phyloP scores from a whole-genome alignment of 2,113 vertebrate species.

The Psittacus erithacus region DNA sequence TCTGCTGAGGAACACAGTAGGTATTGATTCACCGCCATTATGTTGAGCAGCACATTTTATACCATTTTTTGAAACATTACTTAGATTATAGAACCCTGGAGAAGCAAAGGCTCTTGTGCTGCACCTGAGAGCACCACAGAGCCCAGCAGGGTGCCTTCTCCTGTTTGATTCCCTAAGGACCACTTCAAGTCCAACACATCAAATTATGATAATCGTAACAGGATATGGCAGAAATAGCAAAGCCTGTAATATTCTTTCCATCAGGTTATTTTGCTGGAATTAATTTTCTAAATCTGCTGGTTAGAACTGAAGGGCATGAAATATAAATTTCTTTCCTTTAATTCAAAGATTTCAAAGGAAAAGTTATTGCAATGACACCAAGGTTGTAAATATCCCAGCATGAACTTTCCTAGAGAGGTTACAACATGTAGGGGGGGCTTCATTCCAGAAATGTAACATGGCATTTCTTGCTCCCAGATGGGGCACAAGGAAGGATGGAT shows the following conservation, averaged over 20 bases:
- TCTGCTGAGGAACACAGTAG: not conserved
- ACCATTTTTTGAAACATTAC: not conserved
- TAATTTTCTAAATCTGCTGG: slow-evolving; percentile 39
- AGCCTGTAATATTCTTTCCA: not conserved
- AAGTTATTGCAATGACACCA: not conserved
- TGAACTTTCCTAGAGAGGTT: not conserved
- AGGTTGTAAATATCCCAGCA: not conserved
- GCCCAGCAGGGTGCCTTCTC: not conserved
- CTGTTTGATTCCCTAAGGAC: not conserved
- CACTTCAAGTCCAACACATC: not conserved
- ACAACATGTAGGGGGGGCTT: not conserved
- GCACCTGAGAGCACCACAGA: accelerated
- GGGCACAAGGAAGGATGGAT: not conserved
- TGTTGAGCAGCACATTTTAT: not conserved
- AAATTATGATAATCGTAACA: not conserved
- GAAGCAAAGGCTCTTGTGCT: not conserved
- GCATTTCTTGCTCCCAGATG: not conserved
- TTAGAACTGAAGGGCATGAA: slow-evolving; percentile 33
- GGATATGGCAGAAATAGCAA: not conserved
- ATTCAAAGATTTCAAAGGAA: slow-evolving; percentile 12
- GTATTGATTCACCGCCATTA: not conserved
- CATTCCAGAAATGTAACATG: not conserved
- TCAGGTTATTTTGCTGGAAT: slow-evolving; percentile 37
- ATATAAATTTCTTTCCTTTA: not conserved
- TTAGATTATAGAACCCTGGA: not conserved